Conservation (phyloP, 2,113 vertebrate species). For the Rostratula benghalensis region DNA sequence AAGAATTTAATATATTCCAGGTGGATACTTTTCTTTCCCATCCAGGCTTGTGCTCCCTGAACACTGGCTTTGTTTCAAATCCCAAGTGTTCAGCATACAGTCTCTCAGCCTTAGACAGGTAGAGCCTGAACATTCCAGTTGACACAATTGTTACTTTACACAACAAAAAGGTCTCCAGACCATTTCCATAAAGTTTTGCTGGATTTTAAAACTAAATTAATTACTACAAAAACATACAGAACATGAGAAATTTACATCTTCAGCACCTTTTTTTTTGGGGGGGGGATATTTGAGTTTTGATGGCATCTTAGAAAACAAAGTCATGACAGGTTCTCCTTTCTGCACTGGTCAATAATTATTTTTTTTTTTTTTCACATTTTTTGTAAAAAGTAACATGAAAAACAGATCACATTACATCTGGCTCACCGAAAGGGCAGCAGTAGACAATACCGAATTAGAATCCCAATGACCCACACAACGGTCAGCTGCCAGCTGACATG, state of each 20-base stretch:
- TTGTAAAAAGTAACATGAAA: background rate
- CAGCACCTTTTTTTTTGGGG: background rate
- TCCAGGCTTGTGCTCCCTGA: background rate
- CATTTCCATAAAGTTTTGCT: background rate
- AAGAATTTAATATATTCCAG: background rate
- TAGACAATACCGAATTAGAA: constrained; percentile 84
- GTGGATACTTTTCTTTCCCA: background rate
- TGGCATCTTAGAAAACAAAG: background rate
- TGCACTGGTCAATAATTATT: background rate
- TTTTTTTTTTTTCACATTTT: background rate
- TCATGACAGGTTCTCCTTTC: background rate
- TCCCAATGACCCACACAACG: constrained; percentile 84
- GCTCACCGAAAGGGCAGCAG: constrained; percentile 88
- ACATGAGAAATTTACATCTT: background rate
- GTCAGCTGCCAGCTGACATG: constrained; percentile 85
- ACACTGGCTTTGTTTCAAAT: background rate
- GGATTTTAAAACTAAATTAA: background rate
- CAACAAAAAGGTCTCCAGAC: background rate
- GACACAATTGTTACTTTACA: background rate
- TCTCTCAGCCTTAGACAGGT: background rate
- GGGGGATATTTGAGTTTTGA: background rate
- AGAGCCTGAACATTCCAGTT: background rate
- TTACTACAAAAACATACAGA: background rate
- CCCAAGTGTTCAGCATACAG: background rate
- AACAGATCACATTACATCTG: fast-evolving